A percentile compares a stretch with the other conserved stretches of the same genome.
These are phyloP conservation scores for Amiota communis DNA, from an alignment of 2,888 invertebrate genomes.

Conservation along the genomic window DNA sequence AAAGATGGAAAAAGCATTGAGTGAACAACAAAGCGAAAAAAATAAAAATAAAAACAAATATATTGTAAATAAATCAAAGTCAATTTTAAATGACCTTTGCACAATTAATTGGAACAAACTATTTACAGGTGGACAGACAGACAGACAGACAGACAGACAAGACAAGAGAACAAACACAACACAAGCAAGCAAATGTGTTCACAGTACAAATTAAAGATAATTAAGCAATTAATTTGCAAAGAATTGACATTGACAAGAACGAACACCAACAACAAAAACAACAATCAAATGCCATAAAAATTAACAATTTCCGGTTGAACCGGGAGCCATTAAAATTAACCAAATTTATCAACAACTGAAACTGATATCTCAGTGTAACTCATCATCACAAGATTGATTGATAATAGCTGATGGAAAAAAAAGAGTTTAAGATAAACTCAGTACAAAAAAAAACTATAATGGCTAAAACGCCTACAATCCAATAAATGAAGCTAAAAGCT, in stretches of 20 bases:
- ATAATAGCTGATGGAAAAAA: too few relatives aligned
- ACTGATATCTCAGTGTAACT: too few relatives aligned
- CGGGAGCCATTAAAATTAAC: too few relatives aligned
- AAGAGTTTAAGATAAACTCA: too few relatives aligned
- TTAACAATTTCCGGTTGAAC: background rate
- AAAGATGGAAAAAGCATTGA: background rate
- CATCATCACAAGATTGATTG: too few relatives aligned
- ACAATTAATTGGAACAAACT: background rate
- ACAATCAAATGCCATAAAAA: constrained; percentile 4
- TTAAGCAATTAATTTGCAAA: constrained; percentile 19
- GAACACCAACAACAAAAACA: background rate
- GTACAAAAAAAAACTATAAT: too few relatives aligned
- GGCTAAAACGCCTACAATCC: background rate
- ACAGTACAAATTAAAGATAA: constrained; percentile 1
- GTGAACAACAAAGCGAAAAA: background rate
- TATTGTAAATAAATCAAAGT: background rate
- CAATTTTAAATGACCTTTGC: constrained; percentile 9
- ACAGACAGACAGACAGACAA: too few relatives aligned
- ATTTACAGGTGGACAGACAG: constrained; percentile 8
- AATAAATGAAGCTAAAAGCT: background rate
- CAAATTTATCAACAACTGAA: too few relatives aligned
- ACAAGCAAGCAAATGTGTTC: too few relatives aligned
- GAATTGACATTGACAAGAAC: background rate
- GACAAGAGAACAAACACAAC: too few relatives aligned
- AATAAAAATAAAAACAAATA: background rate